Conservation (phyloP, 2,888 invertebrate genomes). For the Poecilus cupreus region DNA sequence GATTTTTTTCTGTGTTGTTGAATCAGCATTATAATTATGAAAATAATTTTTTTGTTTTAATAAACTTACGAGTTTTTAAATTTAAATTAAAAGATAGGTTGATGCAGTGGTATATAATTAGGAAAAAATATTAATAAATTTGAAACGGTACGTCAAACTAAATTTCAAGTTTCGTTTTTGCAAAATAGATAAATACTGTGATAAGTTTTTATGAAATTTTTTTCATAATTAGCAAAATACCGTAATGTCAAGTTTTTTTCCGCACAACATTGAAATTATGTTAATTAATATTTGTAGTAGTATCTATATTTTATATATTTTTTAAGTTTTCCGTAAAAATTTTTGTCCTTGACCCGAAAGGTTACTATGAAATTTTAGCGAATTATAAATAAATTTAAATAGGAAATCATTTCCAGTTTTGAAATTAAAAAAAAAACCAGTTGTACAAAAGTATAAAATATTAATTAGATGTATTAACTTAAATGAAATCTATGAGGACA, state of each 20-base stretch:
- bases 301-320: slow-evolving; percentile 1
- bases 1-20: no score
- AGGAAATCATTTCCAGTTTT: slow-evolving; percentile 5
- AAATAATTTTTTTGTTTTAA: background rate
- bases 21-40: background rate
- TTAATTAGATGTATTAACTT: no score
- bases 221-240: background rate
- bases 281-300: slow-evolving; percentile 3
- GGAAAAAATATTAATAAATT: background rate
- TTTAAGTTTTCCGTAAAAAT: slow-evolving; percentile 13
- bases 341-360: slow-evolving; percentile 29
- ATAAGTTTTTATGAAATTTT: background rate
- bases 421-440: background rate
- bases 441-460: background rate
- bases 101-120: background rate
- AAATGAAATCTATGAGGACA: no score
- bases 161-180: slow-evolving; percentile 4
- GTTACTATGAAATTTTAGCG: background rate
- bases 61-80: no score
- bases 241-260: background rate
- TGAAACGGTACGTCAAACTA: background rate
- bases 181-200: background rate
- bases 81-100: no score
- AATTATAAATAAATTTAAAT: background rate
- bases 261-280: slow-evolving; percentile 9